phyloP scores from a whole-genome alignment of 2,113 vertebrate genomes.

The Lamprotornis superbus region DNA sequence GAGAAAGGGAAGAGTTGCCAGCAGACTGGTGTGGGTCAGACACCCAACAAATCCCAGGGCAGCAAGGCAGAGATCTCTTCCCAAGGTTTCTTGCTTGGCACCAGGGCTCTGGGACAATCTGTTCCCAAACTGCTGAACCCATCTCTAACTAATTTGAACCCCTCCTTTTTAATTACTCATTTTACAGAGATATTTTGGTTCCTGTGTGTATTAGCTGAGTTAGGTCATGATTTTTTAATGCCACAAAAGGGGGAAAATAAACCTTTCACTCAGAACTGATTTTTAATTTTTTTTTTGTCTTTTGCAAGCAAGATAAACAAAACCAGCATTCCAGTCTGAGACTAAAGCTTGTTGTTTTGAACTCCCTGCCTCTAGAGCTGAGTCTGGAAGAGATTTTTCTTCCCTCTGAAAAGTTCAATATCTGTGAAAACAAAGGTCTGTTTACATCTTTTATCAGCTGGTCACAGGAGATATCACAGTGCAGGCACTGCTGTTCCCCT shows the following conservation, averaged over 20 bases:
- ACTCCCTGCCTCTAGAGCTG: background rate
- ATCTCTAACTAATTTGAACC: background rate
- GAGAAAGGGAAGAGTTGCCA: background rate
- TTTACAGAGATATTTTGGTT: background rate
- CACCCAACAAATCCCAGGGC: background rate
- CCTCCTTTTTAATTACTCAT: background rate
- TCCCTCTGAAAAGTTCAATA: background rate
- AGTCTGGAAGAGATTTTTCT: background rate
- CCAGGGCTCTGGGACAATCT: background rate
- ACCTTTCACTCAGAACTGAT: background rate
- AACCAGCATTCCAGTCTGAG: background rate
- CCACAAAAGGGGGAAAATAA: background rate
- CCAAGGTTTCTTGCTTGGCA: background rate
- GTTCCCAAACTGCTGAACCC: background rate
- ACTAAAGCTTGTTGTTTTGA: background rate
- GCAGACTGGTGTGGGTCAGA: background rate
- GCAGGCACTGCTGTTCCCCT: background rate
- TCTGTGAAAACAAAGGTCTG: background rate
- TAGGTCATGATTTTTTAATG: background rate
- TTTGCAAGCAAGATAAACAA: background rate
- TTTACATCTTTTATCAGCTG: background rate
- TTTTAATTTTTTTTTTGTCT: background rate
- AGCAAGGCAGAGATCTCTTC: accelerated
- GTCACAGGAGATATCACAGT: background rate
- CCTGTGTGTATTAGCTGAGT: background rate